Percentiles rank a stretch among this genome's conserved stretches.
Evolutionary conservation across 2,797 vertebrate species (phyloP).

Genomic region (Prunella strophiata): DNA sequence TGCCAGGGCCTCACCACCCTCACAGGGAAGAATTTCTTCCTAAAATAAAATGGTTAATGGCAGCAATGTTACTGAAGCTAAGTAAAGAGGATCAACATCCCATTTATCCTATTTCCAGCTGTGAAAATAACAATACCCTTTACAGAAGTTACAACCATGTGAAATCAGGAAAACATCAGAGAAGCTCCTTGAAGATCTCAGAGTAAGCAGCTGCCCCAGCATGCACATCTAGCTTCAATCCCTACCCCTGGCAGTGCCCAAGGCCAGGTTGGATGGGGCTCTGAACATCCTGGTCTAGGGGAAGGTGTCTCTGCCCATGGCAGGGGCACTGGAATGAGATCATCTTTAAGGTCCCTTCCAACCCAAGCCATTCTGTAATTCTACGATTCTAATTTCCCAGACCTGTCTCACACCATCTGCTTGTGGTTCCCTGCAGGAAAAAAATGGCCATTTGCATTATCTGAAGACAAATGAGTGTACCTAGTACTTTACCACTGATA

Average conservation of each 20-base stretch:
- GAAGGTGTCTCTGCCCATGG: not conserved
- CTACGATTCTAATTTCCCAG: not conserved
- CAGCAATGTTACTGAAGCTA: not conserved
- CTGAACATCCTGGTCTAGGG: not conserved
- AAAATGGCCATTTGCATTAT: not conserved
- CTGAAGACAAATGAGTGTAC: not conserved
- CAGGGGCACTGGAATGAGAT: not conserved
- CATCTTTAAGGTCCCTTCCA: not conserved
- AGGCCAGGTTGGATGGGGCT: not conserved
- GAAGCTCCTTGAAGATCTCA: not conserved
- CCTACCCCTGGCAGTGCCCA: not conserved
- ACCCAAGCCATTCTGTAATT: not conserved
- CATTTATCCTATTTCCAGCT: not conserved
- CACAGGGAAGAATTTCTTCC: not conserved
- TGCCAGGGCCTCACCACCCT: not conserved
- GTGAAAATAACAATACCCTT: not conserved
- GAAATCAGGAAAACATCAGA: not conserved
- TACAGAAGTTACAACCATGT: not conserved
- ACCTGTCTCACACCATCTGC: not conserved
- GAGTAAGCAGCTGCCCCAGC: not conserved
- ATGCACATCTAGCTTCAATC: not conserved
- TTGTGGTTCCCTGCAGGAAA: not conserved
- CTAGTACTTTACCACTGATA: not conserved
- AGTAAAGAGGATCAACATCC: not conserved
- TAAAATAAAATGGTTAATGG: not conserved